Evolutionary conservation across 2,888 invertebrate genomes (phyloP).

Genomic region (Macaria liturata): DNA sequence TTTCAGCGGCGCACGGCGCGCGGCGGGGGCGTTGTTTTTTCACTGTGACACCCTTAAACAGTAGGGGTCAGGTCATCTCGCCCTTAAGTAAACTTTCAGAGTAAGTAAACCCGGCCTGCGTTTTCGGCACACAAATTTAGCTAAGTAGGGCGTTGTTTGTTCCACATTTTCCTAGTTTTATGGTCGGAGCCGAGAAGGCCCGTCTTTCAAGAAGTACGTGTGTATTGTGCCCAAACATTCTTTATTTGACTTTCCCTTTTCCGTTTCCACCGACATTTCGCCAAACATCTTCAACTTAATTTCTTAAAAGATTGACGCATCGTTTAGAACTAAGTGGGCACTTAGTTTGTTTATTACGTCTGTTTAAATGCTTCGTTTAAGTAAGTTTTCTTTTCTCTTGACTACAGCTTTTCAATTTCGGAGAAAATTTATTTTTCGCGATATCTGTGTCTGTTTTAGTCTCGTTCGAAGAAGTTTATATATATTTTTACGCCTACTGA

Average conservation of each 20-base stretch:
- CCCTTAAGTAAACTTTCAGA: conserved; percentile 58
- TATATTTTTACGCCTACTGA: too few species aligned
- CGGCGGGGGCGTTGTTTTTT: conserved; percentile 53
- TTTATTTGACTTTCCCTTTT: conserved; percentile 9
- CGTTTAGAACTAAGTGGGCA: conserved; percentile 5
- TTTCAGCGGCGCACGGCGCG: conserved; percentile 19
- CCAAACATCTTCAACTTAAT: conserved; percentile 9
- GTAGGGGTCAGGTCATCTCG: conserved; percentile 47
- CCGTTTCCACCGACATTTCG: conserved; percentile 6
- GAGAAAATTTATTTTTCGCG: conserved; percentile 9
- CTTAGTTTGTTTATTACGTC: conserved; percentile 11
- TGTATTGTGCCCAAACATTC: conserved; percentile 9
- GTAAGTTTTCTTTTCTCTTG: conserved; percentile 8
- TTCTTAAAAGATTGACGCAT: conserved; percentile 13
- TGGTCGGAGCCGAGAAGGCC: conserved; percentile 21
- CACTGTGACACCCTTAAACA: conserved; percentile 55
- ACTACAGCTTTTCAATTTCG: conserved; percentile 10
- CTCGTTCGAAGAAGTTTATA: too few species aligned
- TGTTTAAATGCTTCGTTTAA: conserved; percentile 7
- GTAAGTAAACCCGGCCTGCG: conserved; percentile 55
- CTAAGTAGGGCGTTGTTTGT: conserved; percentile 39
- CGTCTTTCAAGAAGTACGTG: conserved; percentile 20
- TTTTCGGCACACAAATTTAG: conserved; percentile 52
- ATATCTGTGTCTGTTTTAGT: neutral
- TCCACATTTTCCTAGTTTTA: conserved; percentile 33